Percentiles rank a stretch among this genome's conserved stretches.
phyloP scores from a whole-genome alignment of 2,888 invertebrate genomes.

The Pristionchus exspectatus region DNA sequence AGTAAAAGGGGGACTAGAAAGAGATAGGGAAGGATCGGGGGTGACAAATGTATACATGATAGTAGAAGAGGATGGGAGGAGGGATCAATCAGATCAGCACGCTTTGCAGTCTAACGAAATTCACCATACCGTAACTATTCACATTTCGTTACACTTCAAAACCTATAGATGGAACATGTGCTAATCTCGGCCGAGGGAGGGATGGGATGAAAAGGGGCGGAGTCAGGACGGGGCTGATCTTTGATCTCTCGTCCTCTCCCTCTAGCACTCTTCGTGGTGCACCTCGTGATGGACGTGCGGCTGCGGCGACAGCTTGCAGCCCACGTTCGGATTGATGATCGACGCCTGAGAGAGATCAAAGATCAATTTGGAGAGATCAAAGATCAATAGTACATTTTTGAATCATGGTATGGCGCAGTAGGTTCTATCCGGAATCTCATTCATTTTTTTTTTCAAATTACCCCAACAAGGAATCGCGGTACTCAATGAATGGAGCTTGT shows the following conservation, averaged over 20 bases:
- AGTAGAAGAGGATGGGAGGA: background rate
- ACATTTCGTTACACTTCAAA: no score
- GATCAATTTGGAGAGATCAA: background rate
- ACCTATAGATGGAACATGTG: background rate
- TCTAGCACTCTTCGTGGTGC: conserved; percentile 51
- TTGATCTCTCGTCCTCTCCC: background rate
- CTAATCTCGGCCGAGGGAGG: background rate
- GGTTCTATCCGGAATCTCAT: no score
- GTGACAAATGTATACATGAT: conserved; percentile 22
- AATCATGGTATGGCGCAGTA: no score
- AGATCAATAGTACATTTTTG: no score
- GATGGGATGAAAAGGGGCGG: background rate
- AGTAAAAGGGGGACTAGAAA: conserved; percentile 16
- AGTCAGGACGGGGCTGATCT: background rate
- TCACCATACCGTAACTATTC: no score
- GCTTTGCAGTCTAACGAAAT: no score
- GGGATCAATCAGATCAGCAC: no score
- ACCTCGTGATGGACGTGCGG: conserved; percentile 74
- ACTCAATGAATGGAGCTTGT: no score
- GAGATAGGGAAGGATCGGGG: background rate
- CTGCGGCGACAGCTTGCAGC: conserved; percentile 76
- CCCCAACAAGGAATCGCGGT: no score
- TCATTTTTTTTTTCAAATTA: no score
- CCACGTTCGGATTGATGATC: conserved; percentile 77
- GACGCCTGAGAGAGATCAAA: conserved; percentile 65